A percentile compares a stretch with the other conserved stretches of the same genome.
Conservation (phyloP, 2,113 vertebrate genomes). For the Sceloporus undulatus region DNA sequence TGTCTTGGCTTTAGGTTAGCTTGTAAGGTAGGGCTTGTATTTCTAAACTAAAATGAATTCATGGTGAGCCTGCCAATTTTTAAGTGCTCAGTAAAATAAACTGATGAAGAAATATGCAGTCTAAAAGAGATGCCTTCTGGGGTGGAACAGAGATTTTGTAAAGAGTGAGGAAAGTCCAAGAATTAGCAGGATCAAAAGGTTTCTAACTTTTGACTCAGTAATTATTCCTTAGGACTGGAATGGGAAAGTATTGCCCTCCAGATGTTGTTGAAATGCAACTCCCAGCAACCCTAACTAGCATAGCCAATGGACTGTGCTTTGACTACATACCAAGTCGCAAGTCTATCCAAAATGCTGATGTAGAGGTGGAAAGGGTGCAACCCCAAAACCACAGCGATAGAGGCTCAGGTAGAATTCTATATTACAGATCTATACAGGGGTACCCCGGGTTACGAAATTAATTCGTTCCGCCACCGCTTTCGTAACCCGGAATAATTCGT, state of each 20-base stretch:
- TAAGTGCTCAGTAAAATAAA: background rate
- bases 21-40: background rate
- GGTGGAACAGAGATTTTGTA: background rate
- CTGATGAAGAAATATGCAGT: background rate
- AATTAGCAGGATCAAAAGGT: background rate
- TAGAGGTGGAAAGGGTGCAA: too few relatives aligned
- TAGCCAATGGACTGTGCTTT: too few relatives aligned
- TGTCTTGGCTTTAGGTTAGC: background rate
- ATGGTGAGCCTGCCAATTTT: background rate
- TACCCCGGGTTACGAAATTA: too few relatives aligned
- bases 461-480: too few relatives aligned
- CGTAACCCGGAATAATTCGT: too few relatives aligned
- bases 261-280: too few relatives aligned
- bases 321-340: too few relatives aligned
- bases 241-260: background rate
- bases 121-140: background rate
- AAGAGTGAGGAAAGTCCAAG: background rate
- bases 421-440: too few relatives aligned
- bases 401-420: too few relatives aligned
- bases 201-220: background rate
- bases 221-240: background rate
- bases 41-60: background rate
- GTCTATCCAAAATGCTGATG: too few relatives aligned
- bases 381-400: too few relatives aligned
- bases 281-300: too few relatives aligned